phyloP scores from a whole-genome alignment of 1,140 invertebrate species.

The Palaemon carinicauda region DNA sequence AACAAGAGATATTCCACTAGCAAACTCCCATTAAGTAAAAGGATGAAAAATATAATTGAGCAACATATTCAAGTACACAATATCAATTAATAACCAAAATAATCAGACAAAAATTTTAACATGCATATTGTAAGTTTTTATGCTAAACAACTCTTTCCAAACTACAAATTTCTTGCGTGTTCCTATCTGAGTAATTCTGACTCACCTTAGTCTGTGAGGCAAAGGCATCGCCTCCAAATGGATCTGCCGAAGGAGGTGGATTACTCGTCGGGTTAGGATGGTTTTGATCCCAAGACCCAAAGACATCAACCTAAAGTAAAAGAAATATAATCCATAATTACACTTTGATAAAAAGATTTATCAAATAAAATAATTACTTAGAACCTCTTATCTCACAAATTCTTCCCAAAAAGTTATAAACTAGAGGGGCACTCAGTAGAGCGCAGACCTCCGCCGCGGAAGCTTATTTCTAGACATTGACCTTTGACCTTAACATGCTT shows the following conservation, averaged over 20 bases:
- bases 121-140: background rate
- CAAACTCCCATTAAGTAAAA: too few species aligned
- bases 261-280: constrained; percentile 15
- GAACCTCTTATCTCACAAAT: too few species aligned
- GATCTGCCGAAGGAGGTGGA: constrained; percentile 43
- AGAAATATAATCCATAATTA: background rate
- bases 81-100: background rate
- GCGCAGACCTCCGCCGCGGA: too few species aligned
- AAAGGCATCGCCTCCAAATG: constrained; percentile 56
- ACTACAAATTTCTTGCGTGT: background rate
- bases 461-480: too few species aligned
- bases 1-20: too few species aligned
- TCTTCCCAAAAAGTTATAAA: too few species aligned
- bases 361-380: too few species aligned
- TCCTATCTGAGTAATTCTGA: too few species aligned
- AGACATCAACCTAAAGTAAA: constrained; percentile 64
- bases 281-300: constrained; percentile 59
- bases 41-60: too few species aligned
- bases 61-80: background rate
- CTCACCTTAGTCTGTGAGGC: constrained; percentile 27
- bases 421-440: too few species aligned
- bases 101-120: background rate
- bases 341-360: background rate
- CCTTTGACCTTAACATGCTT: too few species aligned
- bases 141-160: background rate